Base-by-base conservation (phyloP, 2,113 vertebrate genomes). In the Willisornis vidua region DNA sequence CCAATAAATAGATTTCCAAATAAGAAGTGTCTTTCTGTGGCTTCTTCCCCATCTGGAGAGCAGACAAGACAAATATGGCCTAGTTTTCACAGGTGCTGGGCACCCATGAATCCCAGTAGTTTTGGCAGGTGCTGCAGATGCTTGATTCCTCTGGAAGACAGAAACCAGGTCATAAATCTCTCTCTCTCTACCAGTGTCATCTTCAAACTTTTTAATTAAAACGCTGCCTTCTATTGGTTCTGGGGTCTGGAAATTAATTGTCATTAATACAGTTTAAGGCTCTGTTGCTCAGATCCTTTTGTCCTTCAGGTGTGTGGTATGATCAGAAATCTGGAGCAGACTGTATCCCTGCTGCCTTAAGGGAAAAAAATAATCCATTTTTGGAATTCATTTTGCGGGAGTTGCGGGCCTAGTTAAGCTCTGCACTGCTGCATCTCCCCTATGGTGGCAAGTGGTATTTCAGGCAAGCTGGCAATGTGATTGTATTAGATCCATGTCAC, bases 181-280 rank as follows among this genome's bases (percentile, higher is more conserved):
- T 54, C 48, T 70, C 23, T 29, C 16, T 73, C 62, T 85, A 46
- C 37, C 45, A 61, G 51, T 49, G 35, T 51, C 67, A 84, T 94
- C 49, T 35, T 90, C 65, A 89, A 93, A 92, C 23, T 77, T 84
- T 84, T 88, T 29, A 72, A 88, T 94, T 93, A 93, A 88, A 83
- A 31, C 23, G 68, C 52, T 71, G 45, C 15, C 51, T 86, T 75
- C 39, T 51, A 7, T 84, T 84, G 68, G 90, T 67, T 77, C 71
- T 75, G n/a, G 3, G 15, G 37, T 75, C 61, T 91, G 26, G 48
- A 91, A 95, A 93, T 85, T 76, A 90, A 81, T 88, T 65, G 33
- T 82, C 14, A 1, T 82, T 90, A 91, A 52, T 63, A 39, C 12
- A 63, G 52, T 79, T 90, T 57, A 92, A 91, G 33, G 70, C 54